Conservation (phyloP, 1,140 invertebrate species). For the Acromyrmex charruanus region DNA sequence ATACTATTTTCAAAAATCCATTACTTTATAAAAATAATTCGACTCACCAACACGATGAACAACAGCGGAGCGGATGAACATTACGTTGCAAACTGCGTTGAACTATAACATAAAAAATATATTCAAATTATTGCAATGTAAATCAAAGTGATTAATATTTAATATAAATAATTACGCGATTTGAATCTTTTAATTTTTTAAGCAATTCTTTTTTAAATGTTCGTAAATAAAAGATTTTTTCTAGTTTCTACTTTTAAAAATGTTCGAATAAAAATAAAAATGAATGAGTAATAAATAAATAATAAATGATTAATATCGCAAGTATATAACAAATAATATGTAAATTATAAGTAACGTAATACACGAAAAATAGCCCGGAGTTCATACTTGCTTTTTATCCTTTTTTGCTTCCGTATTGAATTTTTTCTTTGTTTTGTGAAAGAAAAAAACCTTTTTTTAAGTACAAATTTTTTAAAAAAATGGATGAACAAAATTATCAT, state of each 20-base stretch:
- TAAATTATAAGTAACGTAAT: not conserved
- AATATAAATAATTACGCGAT: not conserved
- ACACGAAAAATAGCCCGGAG: not conserved
- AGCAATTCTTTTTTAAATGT: not conserved
- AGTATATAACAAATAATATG: not conserved
- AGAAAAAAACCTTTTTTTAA: not conserved
- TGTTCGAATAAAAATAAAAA: not conserved
- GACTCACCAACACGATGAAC: not conserved
- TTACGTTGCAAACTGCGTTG: not conserved
- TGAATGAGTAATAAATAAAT: not conserved
- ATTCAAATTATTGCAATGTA: not conserved
- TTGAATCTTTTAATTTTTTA: not conserved
- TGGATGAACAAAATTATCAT: not conserved
- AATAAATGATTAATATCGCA: not conserved
- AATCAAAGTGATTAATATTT: not conserved
- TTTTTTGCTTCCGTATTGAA: not conserved
- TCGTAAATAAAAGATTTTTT: not conserved
- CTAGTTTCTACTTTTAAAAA: not conserved
- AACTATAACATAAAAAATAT: constrained; percentile 5
- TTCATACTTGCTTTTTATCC: not conserved
- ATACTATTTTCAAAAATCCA: not conserved
- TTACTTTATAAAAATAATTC: not conserved
- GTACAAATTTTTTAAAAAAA: not conserved
- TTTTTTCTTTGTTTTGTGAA: not conserved
- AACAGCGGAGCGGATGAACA: not conserved